Base-by-base conservation (phyloP, 2,797 vertebrate genomes). In the Silurus lanzhouensis region DNA sequence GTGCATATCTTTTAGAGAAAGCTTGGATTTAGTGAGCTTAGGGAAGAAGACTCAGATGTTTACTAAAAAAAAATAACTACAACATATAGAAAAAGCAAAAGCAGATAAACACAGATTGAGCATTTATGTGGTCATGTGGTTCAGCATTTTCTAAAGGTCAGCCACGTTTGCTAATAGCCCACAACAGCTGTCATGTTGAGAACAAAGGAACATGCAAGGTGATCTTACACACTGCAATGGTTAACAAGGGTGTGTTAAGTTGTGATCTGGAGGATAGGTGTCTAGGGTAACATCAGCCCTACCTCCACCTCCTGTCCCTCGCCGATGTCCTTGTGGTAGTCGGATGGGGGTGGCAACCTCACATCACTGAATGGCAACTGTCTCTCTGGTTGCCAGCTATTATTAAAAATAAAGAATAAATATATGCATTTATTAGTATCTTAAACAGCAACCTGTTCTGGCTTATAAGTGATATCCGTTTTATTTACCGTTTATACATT, bases 231-330 rank as follows among this genome's bases (percentile, higher is more conserved):
- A 52, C 22, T 71, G 55, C 6, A 80, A 44, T 5, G 8, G 20
- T 72, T 81, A 71, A 48, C 76, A 63, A 61, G 27, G 17, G n/a
- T 38, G 75, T 64, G 66, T 14, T 55, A 70, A 52, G 60, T 64
- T 74, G 77, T 68, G 70, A 67, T 38, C 46, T 25, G 52, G 17
- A 74, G 12, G 6, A 67, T 57, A 14, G 14, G 31, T 22, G 31
- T 27, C 78, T 12, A 77, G 60, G 5, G 83, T 60, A 57, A 63
- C 27, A 25, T 63, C 0, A 27, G 57, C 10, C 93, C 93, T 94
- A 98, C 97, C 97, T 98, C 97, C 85, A 98, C 97, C 83, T 97
- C 97, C 85, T 98, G 97, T 82, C 97, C 97, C 94, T 98, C 97
- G 0, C 94, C 94, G 58, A 98, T 98, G 64, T 98, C 97, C 89